Conservation (phyloP, 2,797 vertebrate genomes). For the Catamblyrhynchus diadema region DNA sequence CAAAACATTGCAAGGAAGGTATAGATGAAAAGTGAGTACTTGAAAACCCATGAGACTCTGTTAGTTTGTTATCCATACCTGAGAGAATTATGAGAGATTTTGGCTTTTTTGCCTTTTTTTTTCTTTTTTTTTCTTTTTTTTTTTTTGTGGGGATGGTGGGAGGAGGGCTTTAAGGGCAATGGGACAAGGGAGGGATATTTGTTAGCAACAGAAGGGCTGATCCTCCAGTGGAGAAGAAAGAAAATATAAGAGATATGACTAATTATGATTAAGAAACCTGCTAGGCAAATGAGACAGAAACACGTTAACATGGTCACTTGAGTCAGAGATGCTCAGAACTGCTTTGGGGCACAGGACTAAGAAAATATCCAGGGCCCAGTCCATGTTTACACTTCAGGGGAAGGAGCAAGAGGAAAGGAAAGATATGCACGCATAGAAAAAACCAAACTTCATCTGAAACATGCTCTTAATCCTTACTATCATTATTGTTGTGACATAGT, state of each 20-base stretch:
- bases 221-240: not conserved
- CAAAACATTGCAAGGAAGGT: not conserved
- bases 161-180: fast-evolving
- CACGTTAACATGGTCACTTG: not conserved
- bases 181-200: not conserved
- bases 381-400: not conserved
- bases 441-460: not conserved
- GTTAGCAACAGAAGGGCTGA: not conserved
- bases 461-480: not conserved
- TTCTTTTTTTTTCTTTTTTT: no score
- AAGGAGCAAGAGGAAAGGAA: not conserved
- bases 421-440: not conserved
- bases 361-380: not conserved
- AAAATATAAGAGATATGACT: not conserved
- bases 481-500: not conserved
- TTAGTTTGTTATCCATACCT: not conserved
- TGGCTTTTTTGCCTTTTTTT: fast-evolving
- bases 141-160: not conserved
- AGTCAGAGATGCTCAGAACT: not conserved
- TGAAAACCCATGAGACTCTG: not conserved
- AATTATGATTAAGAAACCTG: not conserved
- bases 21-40: not conserved
- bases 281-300: not conserved
- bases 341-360: not conserved
- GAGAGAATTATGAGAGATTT: not conserved